Evolutionary conservation across 2,113 vertebrate species (phyloP).

Genomic region (Shinisaurus crocodilurus): DNA sequence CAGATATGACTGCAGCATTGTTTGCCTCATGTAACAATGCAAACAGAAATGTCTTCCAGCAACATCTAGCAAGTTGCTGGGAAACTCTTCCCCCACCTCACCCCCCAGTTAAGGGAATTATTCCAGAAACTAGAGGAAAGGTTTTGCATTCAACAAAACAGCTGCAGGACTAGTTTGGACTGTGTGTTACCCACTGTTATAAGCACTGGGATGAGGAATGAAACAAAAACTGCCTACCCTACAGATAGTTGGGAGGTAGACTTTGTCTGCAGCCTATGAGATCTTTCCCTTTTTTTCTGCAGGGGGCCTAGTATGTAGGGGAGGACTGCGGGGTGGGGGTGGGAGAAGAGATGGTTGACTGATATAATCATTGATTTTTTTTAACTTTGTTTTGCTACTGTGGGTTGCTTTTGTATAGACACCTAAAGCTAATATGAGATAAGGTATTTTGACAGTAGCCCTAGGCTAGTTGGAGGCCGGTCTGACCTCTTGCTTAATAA

Average conservation of each 20-base stretch:
- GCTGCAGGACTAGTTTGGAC: not conserved
- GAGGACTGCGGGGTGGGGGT: not conserved
- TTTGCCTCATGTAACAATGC: not conserved
- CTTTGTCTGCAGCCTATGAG: not conserved
- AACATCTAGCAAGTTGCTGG: not conserved
- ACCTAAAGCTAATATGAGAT: not conserved
- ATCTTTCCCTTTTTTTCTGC: not conserved
- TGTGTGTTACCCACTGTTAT: not conserved
- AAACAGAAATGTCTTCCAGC: conserved; percentile 7
- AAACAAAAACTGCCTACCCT: not conserved
- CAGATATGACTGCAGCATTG: not conserved
- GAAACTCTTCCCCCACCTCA: too few relatives aligned
- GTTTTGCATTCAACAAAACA: not conserved
- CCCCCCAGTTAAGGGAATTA: not conserved
- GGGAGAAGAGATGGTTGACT: not conserved
- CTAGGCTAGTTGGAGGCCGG: not conserved
- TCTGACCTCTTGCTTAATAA: not conserved
- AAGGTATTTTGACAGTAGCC: not conserved
- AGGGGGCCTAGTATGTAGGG: not conserved
- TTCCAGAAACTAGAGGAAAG: not conserved
- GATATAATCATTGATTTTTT: not conserved
- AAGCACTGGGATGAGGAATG: not conserved
- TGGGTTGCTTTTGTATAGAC: not conserved
- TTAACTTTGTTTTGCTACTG: not conserved
- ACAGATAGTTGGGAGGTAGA: not conserved